These are phyloP conservation scores for Scylla paramamosain DNA, from an alignment of 1,140 invertebrate species.

Conservation along the genomic window DNA sequence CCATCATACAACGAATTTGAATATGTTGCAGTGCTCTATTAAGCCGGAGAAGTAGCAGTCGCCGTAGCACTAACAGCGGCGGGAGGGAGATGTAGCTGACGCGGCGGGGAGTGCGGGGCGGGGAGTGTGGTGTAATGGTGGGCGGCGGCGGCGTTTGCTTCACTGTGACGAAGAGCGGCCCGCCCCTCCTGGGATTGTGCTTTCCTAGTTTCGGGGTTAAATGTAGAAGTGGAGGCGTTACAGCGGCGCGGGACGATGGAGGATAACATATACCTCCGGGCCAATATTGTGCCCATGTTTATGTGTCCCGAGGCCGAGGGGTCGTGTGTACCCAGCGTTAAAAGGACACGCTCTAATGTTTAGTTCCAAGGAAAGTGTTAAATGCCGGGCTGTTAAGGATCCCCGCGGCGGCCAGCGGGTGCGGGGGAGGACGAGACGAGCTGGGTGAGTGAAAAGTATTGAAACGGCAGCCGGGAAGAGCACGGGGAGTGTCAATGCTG, in stretches of 20 bases:
- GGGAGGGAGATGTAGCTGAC: not conserved
- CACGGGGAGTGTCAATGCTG: conserved; percentile 9
- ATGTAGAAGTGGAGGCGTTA: not conserved
- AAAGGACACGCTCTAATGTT: not conserved
- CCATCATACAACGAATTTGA: not conserved
- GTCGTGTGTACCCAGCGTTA: not conserved
- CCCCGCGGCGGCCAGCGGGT: not conserved
- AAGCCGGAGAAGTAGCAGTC: not conserved
- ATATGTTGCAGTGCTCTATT: not conserved
- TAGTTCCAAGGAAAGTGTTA: not conserved
- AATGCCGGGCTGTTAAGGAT: not conserved
- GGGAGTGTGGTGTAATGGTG: not conserved
- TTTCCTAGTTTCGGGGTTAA: not conserved
- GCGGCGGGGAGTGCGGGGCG: not conserved
- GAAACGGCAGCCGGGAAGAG: not conserved
- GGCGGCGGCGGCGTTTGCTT: not conserved
- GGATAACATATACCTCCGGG: not conserved
- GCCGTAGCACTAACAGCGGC: not conserved
- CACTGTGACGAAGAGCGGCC: not conserved
- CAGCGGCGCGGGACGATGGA: not conserved
- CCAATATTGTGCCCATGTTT: not conserved
- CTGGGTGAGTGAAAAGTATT: not conserved
- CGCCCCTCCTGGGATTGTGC: not conserved
- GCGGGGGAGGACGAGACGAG: not conserved
- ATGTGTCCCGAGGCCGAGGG: not conserved